A percentile compares a stretch with the other conserved stretches of the same genome.
phyloP scores from a whole-genome alignment of 2,113 vertebrate genomes.

The Sphaerodactylus townsendi region DNA sequence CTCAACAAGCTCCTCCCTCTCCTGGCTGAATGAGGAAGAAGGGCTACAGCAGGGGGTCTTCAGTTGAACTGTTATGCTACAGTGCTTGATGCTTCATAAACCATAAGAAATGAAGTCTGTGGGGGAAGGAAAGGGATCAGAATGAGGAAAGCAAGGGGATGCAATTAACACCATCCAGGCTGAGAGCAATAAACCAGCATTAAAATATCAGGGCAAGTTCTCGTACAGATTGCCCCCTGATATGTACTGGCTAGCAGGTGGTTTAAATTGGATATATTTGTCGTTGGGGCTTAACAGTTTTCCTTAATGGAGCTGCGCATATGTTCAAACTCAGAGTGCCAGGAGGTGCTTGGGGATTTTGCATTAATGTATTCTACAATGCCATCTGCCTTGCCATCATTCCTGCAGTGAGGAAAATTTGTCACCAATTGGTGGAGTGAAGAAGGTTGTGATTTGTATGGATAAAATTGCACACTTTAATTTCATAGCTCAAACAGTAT shows the following conservation, averaged over 20 bases:
- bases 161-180: no score
- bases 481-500: neutral
- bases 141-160: no score
- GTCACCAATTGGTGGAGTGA: neutral
- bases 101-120: no score
- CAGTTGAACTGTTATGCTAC: no score
- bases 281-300: neutral
- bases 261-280: neutral
- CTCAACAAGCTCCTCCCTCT: no score
- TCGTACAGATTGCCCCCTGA: neutral
- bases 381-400: neutral
- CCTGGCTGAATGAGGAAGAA: no score
- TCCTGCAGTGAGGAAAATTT: neutral
- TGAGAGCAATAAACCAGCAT: no score
- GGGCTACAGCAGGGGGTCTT: no score
- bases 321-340: neutral
- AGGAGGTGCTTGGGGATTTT: neutral
- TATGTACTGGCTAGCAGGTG: neutral
- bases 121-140: no score
- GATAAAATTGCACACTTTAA: neutral
- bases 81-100: no score
- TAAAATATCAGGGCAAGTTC: no score
- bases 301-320: neutral
- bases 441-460: neutral
- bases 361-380: neutral